phyloP scores from a whole-genome alignment of 2,113 vertebrate genomes.

The Sinocyclocheilus grahami region DNA sequence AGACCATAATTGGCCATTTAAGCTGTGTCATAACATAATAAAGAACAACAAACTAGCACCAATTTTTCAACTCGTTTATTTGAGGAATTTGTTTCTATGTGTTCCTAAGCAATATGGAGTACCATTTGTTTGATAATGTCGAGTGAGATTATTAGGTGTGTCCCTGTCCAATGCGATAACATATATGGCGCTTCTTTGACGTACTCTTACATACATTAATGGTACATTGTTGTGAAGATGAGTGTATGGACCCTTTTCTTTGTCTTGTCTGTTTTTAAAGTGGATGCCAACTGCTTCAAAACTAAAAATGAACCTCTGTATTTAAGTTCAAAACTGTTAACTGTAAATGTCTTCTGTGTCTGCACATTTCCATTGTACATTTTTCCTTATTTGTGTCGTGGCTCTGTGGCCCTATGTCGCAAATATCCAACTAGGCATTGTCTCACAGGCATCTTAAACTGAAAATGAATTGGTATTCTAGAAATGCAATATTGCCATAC shows the following conservation, averaged over 20 bases:
- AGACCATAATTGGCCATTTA: constrained; percentile 87
- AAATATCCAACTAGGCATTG: constrained; percentile 64
- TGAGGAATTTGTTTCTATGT: constrained; percentile 89
- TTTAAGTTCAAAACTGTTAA: constrained; percentile 77
- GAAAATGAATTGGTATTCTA: constrained; percentile 74
- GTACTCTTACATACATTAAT: constrained; percentile 89
- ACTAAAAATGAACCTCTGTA: constrained; percentile 76
- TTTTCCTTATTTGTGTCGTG: constrained; percentile 71
- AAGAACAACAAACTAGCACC: constrained; percentile 83
- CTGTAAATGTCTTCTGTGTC: constrained; percentile 78
- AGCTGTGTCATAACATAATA: constrained; percentile 86
- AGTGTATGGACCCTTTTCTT: constrained; percentile 85
- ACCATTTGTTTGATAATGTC: constrained; percentile 94
- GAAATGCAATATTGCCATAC: constrained; percentile 83
- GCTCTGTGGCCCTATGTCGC: constrained; percentile 72
- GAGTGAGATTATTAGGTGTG: constrained; percentile 92
- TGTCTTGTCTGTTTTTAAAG: constrained; percentile 86
- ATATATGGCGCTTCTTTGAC: constrained; percentile 92
- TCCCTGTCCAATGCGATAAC: constrained; percentile 90
- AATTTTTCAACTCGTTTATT: constrained; percentile 84
- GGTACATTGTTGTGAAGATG: constrained; percentile 88
- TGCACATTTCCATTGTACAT: constrained; percentile 75
- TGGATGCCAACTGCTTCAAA: constrained; percentile 92
- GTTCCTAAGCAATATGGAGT: constrained; percentile 99
- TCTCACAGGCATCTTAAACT: constrained; percentile 68